These are phyloP conservation scores for Procambarus virginalis DNA, from an alignment of 1,140 invertebrate species.

Conservation along the genomic window DNA sequence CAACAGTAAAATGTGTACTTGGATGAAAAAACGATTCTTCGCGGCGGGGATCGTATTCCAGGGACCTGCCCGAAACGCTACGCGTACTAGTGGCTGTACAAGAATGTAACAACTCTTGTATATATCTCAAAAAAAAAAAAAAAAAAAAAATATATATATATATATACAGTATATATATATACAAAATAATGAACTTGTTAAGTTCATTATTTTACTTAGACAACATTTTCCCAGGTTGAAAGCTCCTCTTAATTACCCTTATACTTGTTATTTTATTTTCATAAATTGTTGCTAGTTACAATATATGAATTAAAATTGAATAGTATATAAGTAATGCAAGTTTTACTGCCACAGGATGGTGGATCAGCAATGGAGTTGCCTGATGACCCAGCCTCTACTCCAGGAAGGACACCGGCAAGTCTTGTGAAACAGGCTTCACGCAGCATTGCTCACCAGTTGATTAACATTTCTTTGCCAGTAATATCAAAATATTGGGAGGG, in stretches of 20 bases:
- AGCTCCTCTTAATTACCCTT: no score
- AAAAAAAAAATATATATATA: no score
- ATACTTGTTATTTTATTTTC: neutral
- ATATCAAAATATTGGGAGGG: constrained; percentile 29
- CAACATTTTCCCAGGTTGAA: neutral
- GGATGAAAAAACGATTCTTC: no score
- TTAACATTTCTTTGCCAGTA: constrained; percentile 5
- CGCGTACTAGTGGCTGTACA: no score
- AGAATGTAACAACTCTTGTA: no score
- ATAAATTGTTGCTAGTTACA: neutral
- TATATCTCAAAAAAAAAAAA: no score
- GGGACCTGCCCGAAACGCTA: no score
- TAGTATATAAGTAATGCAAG: neutral
- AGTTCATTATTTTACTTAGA: neutral
- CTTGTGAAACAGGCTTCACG: constrained; percentile 17
- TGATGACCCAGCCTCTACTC: neutral
- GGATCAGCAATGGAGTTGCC: constrained; percentile 17
- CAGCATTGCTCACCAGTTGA: neutral
- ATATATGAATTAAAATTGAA: no score
- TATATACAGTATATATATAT: no score
- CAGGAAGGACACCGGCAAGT: constrained; percentile 5
- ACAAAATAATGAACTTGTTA: neutral
- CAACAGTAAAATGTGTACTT: no score
- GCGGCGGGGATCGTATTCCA: no score
- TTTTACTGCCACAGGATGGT: neutral